Evolutionary conservation across 2,113 vertebrate species (phyloP).

Genomic region (Ammospiza caudacuta): DNA sequence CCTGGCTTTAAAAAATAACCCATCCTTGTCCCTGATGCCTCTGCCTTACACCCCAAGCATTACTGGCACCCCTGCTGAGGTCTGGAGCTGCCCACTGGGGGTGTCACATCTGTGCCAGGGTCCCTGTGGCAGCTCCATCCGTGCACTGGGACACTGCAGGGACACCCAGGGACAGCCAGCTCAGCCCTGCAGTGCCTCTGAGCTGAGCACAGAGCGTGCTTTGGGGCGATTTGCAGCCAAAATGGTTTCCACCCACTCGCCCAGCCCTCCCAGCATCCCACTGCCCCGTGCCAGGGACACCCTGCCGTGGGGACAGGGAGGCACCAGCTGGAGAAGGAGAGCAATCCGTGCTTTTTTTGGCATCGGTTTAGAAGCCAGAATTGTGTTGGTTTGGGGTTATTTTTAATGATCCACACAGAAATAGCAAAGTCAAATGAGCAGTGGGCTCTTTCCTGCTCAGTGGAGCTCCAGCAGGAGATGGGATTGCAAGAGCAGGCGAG

Average conservation of each 20-base stretch:
- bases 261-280: not conserved
- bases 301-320: not conserved
- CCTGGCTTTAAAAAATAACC: not conserved
- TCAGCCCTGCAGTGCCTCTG: accelerated
- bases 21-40: not conserved
- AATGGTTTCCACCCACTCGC: accelerated
- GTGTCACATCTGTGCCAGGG: accelerated
- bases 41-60: not conserved
- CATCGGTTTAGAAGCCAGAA: not conserved
- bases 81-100: not conserved
- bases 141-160: accelerated
- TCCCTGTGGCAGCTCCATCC: accelerated
- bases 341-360: not conserved
- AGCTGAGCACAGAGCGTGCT: not conserved
- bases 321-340: not conserved
- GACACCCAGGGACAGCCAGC: not conserved
- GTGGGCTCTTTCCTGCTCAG: not conserved
- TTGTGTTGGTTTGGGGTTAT: not conserved
- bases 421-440: not conserved
- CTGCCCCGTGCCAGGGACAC: not conserved
- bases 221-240: not conserved
- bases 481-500: not conserved
- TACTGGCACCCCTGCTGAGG: not conserved
- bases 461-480: not conserved
- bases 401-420: not conserved